Evolutionary conservation across 2,113 vertebrate species (phyloP), one percentile per base, ranked within the genome.

Genomic region (Pterocles orientalis): DNA sequence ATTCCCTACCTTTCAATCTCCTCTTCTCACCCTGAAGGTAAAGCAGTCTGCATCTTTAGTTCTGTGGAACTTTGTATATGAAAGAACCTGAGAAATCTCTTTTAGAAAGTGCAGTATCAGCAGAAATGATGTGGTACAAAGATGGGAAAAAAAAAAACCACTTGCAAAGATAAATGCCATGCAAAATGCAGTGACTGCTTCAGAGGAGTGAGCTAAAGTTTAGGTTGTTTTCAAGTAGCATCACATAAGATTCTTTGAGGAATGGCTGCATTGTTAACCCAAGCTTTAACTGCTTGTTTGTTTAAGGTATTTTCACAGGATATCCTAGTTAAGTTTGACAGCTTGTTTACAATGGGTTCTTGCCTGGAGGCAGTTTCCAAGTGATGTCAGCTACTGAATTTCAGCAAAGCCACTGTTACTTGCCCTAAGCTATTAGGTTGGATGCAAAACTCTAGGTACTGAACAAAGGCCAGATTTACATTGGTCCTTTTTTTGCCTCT

Each of bases 321-420:
- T 82, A 94, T 29, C 87, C 94, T 96, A 85, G 82, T 83, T 84
- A 86, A 94, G 39, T 79, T 33, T 94, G 96, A 90, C 96, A 97
- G 95, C 92, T 96, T 97, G 92, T 97, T 97, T 97, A 97, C 93
- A 82, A 43, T 39, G 34, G 43, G 86, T 73, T 95, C 87, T 85
- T 94, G 95, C 88, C 53, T 72, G n/a, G 39, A 90, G 86, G 95
- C 88, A 77, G 73, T 88, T 97, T 96, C 94, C 54, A 82, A 92
- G 90, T 54, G 77, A 86, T 95, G 92, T 97, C 90, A 86, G 72
- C 82, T 80, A 83, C 91, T 93, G 91, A 91, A 81, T 95, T 96
- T 83, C 68, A 31, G 78, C 76, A 88, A 18, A 89, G 82, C 92
- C 77, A 54, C 9, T 8, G 43, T 47, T 31, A 57, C 70, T 94